Evolutionary conservation across 2,888 invertebrate genomes (phyloP).

Genomic region (Kuschelorhynchus macadamiae): DNA sequence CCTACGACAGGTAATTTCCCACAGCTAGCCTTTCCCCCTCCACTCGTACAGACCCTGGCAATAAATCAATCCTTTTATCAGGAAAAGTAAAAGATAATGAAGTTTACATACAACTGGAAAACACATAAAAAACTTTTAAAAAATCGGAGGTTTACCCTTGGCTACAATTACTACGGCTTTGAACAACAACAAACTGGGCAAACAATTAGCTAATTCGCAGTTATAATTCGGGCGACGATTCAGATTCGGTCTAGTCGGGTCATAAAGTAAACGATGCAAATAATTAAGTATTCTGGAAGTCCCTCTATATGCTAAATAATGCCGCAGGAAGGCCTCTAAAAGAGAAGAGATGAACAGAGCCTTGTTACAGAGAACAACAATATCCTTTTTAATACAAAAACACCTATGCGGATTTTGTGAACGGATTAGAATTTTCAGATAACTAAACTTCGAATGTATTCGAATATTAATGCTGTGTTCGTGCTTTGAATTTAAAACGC

Average conservation of each 20-base stretch:
- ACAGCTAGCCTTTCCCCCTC: too few relatives aligned
- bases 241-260: slow-evolving; percentile 49
- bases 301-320: slow-evolving; percentile 53
- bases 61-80: too few relatives aligned
- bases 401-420: slow-evolving; percentile 22
- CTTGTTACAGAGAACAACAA: slow-evolving; percentile 26
- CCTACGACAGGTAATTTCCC: too few relatives aligned
- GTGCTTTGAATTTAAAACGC: too few relatives aligned
- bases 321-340: slow-evolving; percentile 31
- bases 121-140: too few relatives aligned
- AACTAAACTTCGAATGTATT: too few relatives aligned
- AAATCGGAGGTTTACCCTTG: too few relatives aligned
- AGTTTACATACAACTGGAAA: too few relatives aligned
- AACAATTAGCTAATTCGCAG: slow-evolving; percentile 53
- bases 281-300: slow-evolving; percentile 60
- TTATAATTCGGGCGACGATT: slow-evolving; percentile 56
- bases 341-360: slow-evolving; percentile 21
- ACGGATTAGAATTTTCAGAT: slow-evolving; percentile 11
- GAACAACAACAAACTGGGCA: slow-evolving; percentile 46
- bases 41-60: too few relatives aligned
- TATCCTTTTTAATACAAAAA: slow-evolving; percentile 26
- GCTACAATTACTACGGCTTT: slow-evolving; percentile 17
- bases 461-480: too few relatives aligned
- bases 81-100: too few relatives aligned
- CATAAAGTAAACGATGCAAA: slow-evolving; percentile 57